Conservation (phyloP, 2,113 vertebrate species). For the Crotalus helleri region DNA sequence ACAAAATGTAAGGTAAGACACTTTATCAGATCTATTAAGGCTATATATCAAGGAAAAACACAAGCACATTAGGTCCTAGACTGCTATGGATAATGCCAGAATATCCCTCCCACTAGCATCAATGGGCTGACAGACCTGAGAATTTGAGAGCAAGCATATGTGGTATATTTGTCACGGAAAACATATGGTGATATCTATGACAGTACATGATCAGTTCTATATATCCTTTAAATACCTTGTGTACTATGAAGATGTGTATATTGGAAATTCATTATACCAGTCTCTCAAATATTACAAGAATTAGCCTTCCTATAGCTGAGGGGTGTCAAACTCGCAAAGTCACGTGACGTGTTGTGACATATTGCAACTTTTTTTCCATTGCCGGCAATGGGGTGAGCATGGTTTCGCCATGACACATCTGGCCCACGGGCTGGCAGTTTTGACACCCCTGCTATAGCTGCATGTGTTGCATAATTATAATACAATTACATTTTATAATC, state of each 20-base stretch:
- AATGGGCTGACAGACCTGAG: background rate
- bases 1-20: conserved; percentile 48
- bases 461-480: background rate
- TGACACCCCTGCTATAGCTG: background rate
- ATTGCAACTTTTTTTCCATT: no score
- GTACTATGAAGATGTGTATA: background rate
- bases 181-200: background rate
- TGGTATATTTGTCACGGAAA: background rate
- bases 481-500: background rate
- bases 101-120: background rate
- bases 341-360: no score
- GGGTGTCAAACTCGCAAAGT: no score
- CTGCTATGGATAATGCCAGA: background rate
- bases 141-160: background rate
- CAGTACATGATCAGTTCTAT: background rate
- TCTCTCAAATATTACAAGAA: background rate
- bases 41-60: background rate
- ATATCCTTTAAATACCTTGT: background rate
- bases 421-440: no score
- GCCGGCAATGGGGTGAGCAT: no score
- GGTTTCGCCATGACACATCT: no score
- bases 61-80: background rate
- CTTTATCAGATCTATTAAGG: background rate
- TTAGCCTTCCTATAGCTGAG: background rate
- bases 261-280: background rate